Evolutionary conservation across 1,140 invertebrate species (phyloP).

Genomic region (Araneus ventricosus): DNA sequence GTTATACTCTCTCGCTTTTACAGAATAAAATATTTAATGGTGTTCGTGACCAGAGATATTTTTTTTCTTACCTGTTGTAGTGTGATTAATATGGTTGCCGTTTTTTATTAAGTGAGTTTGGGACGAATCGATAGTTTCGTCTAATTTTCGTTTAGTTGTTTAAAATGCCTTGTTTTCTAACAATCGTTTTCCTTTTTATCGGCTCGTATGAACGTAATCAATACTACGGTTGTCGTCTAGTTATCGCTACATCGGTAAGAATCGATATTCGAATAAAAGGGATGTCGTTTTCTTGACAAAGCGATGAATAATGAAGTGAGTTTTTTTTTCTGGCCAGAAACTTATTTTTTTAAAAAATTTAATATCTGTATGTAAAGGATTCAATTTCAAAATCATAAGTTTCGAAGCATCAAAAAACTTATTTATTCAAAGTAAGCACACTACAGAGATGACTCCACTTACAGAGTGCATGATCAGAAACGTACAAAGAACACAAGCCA

Average conservation of each 20-base stretch:
- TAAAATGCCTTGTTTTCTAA: constrained; percentile 6
- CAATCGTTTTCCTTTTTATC: neutral
- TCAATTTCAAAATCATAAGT: too few species aligned
- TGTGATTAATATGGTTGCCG: neutral
- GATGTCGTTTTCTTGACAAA: constrained; percentile 3
- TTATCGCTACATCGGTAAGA: neutral
- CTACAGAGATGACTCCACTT: too few species aligned
- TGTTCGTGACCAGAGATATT: neutral
- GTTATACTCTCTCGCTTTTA: neutral
- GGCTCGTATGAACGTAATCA: neutral
- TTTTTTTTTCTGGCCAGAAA: neutral
- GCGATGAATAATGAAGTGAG: neutral
- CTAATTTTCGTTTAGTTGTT: constrained; percentile 6
- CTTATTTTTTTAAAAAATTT: neutral
- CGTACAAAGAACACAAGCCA: too few species aligned
- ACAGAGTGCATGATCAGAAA: too few species aligned
- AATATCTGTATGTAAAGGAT: too few species aligned
- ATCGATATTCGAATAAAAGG: neutral
- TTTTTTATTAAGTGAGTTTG: neutral
- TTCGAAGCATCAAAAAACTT: too few species aligned
- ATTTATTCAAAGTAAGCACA: too few species aligned
- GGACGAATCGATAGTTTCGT: neutral
- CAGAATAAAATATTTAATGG: constrained; percentile 20
- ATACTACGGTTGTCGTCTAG: constrained; percentile 2
- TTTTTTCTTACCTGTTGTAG: constrained; percentile 21